These are phyloP conservation scores for Anoura caudifer DNA, from an alignment of 2,113 vertebrate genomes.

Conservation along the genomic window DNA sequence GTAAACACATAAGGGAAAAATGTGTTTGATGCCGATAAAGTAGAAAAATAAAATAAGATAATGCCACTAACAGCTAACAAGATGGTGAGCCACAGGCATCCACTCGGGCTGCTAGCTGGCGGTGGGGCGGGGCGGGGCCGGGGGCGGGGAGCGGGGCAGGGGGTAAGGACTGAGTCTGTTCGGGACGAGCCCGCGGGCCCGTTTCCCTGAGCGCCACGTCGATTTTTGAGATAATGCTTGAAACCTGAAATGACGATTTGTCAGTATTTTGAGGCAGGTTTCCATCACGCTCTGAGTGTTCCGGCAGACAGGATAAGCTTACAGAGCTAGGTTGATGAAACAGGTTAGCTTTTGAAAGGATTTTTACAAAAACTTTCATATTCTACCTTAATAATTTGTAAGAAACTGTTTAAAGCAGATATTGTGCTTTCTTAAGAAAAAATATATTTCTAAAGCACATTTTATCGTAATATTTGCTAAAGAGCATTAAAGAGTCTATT, in stretches of 20 bases:
- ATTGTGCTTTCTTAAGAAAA: neutral
- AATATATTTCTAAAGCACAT: neutral
- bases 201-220: fast-evolving
- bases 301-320: neutral
- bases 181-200: neutral
- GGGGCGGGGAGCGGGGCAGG: too few relatives aligned
- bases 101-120: too few relatives aligned
- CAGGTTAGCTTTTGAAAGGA: neutral
- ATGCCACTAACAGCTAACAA: neutral
- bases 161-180: neutral
- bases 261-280: neutral
- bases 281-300: neutral
- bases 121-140: too few relatives aligned
- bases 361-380: neutral
- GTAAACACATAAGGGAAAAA: neutral
- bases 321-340: neutral
- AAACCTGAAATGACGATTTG: neutral
- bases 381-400: neutral
- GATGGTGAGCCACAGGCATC: neutral
- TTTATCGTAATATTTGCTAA: neutral
- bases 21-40: neutral
- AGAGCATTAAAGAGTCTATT: neutral
- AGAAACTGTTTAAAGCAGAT: neutral
- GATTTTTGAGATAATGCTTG: neutral
- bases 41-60: neutral